These are phyloP conservation scores for Symphodus melops DNA, from an alignment of 2,113 vertebrate genomes.

Conservation along the genomic window DNA sequence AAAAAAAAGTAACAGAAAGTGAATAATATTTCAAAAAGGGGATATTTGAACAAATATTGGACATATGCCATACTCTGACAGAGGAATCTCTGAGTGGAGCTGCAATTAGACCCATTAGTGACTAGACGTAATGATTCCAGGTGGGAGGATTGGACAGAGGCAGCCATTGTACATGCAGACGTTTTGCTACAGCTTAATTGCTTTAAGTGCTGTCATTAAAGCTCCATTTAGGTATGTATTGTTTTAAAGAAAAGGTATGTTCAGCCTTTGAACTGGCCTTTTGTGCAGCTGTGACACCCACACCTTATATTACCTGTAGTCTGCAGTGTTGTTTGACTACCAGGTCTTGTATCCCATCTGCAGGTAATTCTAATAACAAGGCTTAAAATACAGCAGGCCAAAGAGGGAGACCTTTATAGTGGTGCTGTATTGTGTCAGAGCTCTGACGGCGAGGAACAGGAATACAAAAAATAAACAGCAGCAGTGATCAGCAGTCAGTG, in stretches of 20 bases:
- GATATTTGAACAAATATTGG: neutral
- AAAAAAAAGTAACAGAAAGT: neutral
- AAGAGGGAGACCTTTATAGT: conserved; percentile 25
- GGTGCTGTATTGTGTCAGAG: conserved; percentile 19
- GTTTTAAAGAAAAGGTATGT: conserved; percentile 26
- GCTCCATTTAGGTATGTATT: conserved; percentile 38
- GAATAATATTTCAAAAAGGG: conserved; percentile 39
- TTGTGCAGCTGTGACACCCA: conserved; percentile 5
- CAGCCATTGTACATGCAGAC: conserved; percentile 50
- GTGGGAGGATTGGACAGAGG: conserved; percentile 55
- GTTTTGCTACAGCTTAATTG: conserved; percentile 48
- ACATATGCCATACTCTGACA: neutral
- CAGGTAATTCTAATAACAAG: conserved; percentile 26
- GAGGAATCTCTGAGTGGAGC: conserved; percentile 22
- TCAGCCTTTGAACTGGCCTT: conserved; percentile 1
- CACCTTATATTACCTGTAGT: neutral
- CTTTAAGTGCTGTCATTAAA: conserved; percentile 61
- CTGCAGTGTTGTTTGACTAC: conserved; percentile 1
- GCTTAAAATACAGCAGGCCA: conserved; percentile 30
- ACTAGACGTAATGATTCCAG: conserved; percentile 53
- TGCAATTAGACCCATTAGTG: conserved; percentile 62
- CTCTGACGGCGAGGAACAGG: conserved; percentile 5
- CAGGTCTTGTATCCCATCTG: conserved; percentile 18
- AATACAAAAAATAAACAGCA: conserved; percentile 20
- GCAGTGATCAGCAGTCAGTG: conserved; percentile 3